Percentiles rank a stretch among this genome's conserved stretches.
These are phyloP conservation scores for Dreissena rostriformis DNA, from an alignment of 1,140 invertebrate species.

Conservation along the genomic window DNA sequence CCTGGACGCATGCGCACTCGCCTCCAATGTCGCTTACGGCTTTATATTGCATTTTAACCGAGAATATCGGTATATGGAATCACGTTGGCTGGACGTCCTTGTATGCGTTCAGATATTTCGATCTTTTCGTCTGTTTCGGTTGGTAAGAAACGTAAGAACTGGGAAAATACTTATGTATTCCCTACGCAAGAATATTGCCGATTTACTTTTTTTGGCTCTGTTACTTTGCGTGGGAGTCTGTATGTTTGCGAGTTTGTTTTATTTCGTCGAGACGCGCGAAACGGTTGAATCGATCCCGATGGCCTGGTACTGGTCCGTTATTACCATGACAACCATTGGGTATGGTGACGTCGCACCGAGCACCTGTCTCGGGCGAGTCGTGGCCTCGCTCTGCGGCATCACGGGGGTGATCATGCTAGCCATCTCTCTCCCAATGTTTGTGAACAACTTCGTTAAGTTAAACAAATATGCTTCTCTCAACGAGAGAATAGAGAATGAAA, in stretches of 20 bases:
- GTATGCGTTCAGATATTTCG: slow-evolving; percentile 97
- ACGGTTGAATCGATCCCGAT: slow-evolving; percentile 89
- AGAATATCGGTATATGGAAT: slow-evolving; percentile 30
- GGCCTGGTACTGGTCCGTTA: slow-evolving; percentile 94
- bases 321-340: slow-evolving; percentile 98
- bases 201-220: slow-evolving; percentile 63
- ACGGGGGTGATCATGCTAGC: slow-evolving; percentile 83
- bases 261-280: slow-evolving; percentile 82
- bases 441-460: slow-evolving; percentile 88
- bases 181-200: slow-evolving; percentile 63
- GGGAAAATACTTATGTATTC: slow-evolving; percentile 96
- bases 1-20: slow-evolving; percentile 97
- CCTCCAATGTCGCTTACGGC: slow-evolving; percentile 20
- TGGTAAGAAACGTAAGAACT: slow-evolving; percentile 86
- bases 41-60: slow-evolving; percentile 33
- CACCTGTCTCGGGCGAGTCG: slow-evolving; percentile 77
- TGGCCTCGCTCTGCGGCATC: slow-evolving; percentile 92
- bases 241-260: slow-evolving; percentile 66
- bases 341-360: slow-evolving; percentile 93
- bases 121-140: slow-evolving; percentile 97
- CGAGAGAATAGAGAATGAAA: neutral
- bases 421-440: slow-evolving; percentile 92
- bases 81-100: slow-evolving; percentile 49
- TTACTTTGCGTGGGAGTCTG: slow-evolving; percentile 64
- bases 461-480: slow-evolving; percentile 51